A percentile compares a stretch with the other conserved stretches of the same genome.
Evolutionary conservation across 2,797 vertebrate genomes (phyloP).

Genomic region (Propithecus perrieri): DNA sequence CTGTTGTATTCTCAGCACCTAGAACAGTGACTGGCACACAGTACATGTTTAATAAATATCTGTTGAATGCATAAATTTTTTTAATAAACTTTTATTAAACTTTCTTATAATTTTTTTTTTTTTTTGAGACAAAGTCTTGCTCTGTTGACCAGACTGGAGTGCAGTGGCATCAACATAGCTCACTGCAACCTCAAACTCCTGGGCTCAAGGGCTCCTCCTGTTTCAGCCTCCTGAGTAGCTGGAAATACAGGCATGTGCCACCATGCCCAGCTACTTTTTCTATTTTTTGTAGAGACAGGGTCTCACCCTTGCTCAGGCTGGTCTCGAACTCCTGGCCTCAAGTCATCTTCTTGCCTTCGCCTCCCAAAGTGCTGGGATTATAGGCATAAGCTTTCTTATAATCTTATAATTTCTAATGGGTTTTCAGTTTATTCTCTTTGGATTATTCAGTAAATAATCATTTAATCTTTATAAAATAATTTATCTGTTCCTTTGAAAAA

Average conservation of each 20-base stretch:
- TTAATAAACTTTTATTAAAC: neutral
- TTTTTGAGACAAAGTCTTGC: neutral
- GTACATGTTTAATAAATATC: neutral
- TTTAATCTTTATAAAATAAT: constrained; percentile 5
- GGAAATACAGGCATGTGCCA: neutral
- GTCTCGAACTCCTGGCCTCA: neutral
- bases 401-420: neutral
- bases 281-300: neutral
- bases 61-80: neutral
- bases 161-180: neutral
- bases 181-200: neutral
- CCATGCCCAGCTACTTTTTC: neutral
- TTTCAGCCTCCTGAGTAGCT: neutral
- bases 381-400: neutral
- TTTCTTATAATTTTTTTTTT: neutral
- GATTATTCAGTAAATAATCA: neutral
- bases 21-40: neutral
- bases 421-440: neutral
- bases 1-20: neutral
- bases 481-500: neutral
- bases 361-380: neutral
- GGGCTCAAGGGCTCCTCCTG: neutral
- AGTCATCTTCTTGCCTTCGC: neutral
- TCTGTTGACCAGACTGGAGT: neutral
- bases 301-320: neutral